phyloP scores from a whole-genome alignment of 2,797 vertebrate genomes.

The Gymnothorax javanicus region DNA sequence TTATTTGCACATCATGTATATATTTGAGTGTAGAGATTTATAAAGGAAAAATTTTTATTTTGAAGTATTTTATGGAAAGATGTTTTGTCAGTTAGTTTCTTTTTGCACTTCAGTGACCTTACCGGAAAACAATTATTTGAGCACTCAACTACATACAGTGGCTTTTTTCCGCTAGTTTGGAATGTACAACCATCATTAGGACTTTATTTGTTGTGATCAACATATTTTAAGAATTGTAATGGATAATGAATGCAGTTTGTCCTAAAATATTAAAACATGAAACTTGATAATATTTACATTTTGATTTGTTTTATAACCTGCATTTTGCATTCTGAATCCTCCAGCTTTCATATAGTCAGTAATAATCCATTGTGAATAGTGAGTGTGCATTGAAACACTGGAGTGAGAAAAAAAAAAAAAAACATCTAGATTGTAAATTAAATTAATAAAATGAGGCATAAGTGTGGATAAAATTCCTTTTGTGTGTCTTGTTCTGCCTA shows the following conservation, averaged over 20 bases:
- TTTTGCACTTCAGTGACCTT: conserved; percentile 52
- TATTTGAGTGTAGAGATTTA: conserved; percentile 88
- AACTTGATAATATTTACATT: background rate
- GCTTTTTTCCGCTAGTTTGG: conserved; percentile 28
- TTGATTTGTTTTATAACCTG: conserved; percentile 30
- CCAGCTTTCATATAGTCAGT: background rate
- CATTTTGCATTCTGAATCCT: conserved; percentile 1
- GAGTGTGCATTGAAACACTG: conserved; percentile 49
- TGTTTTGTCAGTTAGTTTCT: conserved; percentile 66
- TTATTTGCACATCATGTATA: conserved; percentile 79
- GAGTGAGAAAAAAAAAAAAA: conserved; percentile 43
- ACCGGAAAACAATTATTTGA: conserved; percentile 36
- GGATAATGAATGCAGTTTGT: conserved; percentile 24
- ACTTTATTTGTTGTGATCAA: conserved; percentile 32
- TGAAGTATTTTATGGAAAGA: conserved; percentile 83
- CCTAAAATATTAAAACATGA: background rate
- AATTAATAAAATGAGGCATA: conserved; percentile 36
- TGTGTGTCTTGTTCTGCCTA: background rate
- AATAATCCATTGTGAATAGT: conserved; percentile 25
- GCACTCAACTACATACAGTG: conserved; percentile 37
- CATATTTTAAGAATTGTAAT: conserved; percentile 32
- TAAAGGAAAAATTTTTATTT: conserved; percentile 85
- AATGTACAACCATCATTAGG: conserved; percentile 28
- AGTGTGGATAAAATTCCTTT: background rate
- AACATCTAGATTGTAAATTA: conserved; percentile 53